phyloP scores from a whole-genome alignment of 2,888 invertebrate species.

The Polietes domitor region DNA sequence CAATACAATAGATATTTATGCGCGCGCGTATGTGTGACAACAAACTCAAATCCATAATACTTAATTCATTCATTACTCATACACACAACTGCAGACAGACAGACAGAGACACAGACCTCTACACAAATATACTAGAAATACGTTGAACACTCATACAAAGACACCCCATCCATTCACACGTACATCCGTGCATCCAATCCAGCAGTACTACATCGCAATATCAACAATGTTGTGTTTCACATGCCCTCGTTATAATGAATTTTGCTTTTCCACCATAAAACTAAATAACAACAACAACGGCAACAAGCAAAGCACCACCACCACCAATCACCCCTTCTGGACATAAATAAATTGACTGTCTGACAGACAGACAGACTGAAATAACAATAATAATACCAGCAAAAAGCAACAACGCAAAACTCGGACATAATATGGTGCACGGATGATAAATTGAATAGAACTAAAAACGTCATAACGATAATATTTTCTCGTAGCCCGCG shows the following conservation, averaged over 20 bases:
- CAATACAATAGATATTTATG: not conserved
- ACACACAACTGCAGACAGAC: not conserved
- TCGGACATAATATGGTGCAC: not conserved
- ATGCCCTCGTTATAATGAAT: slow-evolving; percentile 20
- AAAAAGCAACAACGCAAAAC: not conserved
- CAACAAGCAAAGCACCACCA: not conserved
- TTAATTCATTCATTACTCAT: not conserved
- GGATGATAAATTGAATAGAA: not conserved
- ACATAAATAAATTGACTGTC: slow-evolving; percentile 9
- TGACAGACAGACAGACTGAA: slow-evolving; percentile 10
- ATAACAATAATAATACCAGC: slow-evolving; percentile 5
- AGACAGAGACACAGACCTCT: not conserved
- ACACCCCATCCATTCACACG: slow-evolving; percentile 7
- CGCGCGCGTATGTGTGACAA: not conserved
- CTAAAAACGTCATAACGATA: not conserved
- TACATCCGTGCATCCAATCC: not conserved
- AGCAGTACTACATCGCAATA: not conserved
- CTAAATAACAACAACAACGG: not conserved
- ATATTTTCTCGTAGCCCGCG: not conserved
- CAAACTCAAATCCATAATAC: not conserved
- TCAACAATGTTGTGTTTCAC: not conserved
- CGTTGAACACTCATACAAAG: not conserved
- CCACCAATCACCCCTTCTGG: not conserved
- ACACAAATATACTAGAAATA: not conserved
- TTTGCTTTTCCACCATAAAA: not conserved